Evolutionary conservation across 2,797 vertebrate species (phyloP), one percentile per base, ranked within the genome.

Genomic region (Myotis findleyi): DNA sequence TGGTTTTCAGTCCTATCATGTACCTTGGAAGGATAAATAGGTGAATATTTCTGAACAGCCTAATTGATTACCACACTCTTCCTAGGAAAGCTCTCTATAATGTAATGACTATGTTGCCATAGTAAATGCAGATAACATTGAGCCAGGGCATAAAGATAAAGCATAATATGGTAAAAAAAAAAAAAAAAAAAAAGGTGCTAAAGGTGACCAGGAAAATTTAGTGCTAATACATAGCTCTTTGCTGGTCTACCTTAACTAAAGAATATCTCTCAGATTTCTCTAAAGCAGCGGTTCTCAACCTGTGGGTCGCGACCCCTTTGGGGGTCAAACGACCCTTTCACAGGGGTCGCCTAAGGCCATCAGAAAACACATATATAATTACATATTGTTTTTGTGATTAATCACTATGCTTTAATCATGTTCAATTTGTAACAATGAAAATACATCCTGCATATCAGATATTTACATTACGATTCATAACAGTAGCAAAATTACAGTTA

Each of bases 201-300:
- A 25, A 77, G 2, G 17, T 77, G 11, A 47, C 49, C 55, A 51
- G 59, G 33, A 85, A 93, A 85, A 86, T 62, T 86, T 49, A 75
- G 0, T 75, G 73, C 59, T 62, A 38, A 81, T 85, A 80, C 7
- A 36, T 51, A 68, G 10, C 25, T 51, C 41, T 85, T 89, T 81
- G 30, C 30, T 72, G 3, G 33, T 44, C 57, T 86, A 84, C 33
- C 6, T 93, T 41, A 80, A 66, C 41, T 80, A 75, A 75, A 75
- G 27, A 49, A 17, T 49, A 59, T 73, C 14, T 86, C 59, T 94
- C 53, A 93, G n/a, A 69, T 75, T 82, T 91, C 41, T 71, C 71
- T 68, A 91, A 76, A 75, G 41, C 41, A 44, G 9, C 41, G 41
- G 9, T 44, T 44, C 41, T 44, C 41, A 44, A 44, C 41, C 41